Percentiles rank a stretch among this genome's conserved stretches.
Evolutionary conservation across 2,888 invertebrate genomes (phyloP).

Genomic region (Plebejus anna): DNA sequence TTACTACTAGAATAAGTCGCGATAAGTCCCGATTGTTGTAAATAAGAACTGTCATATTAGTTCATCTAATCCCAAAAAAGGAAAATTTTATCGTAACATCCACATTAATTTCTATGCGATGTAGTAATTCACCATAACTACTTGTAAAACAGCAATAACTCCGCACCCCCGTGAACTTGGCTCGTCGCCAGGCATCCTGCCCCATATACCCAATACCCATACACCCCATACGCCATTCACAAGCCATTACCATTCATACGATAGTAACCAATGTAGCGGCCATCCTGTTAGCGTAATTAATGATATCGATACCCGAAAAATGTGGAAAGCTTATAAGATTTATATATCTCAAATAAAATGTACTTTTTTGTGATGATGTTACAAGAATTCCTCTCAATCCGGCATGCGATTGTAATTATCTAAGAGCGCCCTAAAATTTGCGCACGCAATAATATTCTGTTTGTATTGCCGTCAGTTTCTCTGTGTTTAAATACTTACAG

Average conservation of each 20-base stretch:
- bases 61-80: not conserved
- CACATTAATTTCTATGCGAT: not conserved
- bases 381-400: not conserved
- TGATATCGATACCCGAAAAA: not conserved
- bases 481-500: no score
- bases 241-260: conserved; percentile 17
- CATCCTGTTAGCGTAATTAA: conserved; percentile 4
- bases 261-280: not conserved
- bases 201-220: not conserved
- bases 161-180: not conserved
- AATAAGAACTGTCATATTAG: not conserved
- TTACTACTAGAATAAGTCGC: no score
- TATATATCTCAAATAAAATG: no score
- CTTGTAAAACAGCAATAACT: not conserved
- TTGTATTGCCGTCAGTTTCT: no score
- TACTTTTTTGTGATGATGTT: not conserved
- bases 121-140: not conserved
- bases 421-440: not conserved
- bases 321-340: not conserved
- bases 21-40: no score
- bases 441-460: not conserved
- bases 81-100: not conserved
- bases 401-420: not conserved
- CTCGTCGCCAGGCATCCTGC: not conserved
- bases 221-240: not conserved